Evolutionary conservation across 2,113 vertebrate species (phyloP).

Genomic region (Podarcis muralis): DNA sequence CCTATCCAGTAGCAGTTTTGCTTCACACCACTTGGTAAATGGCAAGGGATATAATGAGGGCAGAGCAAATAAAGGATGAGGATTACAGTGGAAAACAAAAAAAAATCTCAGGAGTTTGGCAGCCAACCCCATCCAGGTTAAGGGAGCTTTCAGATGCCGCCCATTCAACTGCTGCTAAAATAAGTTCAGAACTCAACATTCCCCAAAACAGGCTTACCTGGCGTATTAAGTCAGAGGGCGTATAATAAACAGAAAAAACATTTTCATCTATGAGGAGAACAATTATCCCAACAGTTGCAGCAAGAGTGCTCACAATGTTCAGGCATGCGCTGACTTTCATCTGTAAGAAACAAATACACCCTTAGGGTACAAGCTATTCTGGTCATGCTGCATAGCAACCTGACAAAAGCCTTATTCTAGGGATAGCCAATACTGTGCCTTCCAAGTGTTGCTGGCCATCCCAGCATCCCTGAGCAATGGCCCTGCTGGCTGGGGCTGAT

Average conservation of each 20-base stretch:
- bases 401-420: not conserved
- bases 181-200: not conserved
- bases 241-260: conserved; percentile 31
- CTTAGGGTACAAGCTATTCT: not conserved
- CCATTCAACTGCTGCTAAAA: not conserved
- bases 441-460: too few relatives aligned
- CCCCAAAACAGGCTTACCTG: not conserved
- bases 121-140: not conserved
- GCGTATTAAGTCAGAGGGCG: conserved; percentile 24
- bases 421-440: too few relatives aligned
- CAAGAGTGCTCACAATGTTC: conserved; percentile 65
- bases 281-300: conserved; percentile 39
- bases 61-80: not conserved
- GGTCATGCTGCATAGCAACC: not conserved
- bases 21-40: not conserved
- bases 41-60: not conserved
- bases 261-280: conserved; percentile 62
- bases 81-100: not conserved
- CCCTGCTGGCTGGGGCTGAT: too few relatives aligned
- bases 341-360: not conserved
- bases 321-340: conserved; percentile 63
- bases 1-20: not conserved
- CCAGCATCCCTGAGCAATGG: too few relatives aligned
- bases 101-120: too few relatives aligned
- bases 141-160: not conserved